Evolutionary conservation across 1,140 invertebrate genomes (phyloP).

Genomic region (Zaprionus capensis): DNA sequence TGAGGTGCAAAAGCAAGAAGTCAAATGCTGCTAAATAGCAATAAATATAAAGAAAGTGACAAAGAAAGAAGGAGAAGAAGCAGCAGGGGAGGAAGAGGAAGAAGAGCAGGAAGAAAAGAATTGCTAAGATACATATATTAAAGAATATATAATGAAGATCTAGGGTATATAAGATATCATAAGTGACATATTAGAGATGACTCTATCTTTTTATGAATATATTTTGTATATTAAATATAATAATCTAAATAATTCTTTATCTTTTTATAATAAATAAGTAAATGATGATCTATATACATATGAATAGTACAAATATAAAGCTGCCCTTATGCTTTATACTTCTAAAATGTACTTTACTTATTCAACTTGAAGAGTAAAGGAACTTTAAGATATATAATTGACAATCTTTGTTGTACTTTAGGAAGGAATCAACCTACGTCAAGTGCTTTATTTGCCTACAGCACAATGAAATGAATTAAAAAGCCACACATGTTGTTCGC

Average conservation of each 20-base stretch:
- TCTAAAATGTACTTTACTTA: too few relatives aligned
- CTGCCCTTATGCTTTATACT: too few relatives aligned
- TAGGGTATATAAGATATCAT: too few relatives aligned
- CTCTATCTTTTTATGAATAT: too few relatives aligned
- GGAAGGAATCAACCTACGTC: neutral
- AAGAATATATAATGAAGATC: too few relatives aligned
- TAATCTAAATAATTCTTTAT: too few relatives aligned
- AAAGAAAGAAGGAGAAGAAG: neutral
- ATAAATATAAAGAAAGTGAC: neutral
- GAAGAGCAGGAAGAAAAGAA: neutral
- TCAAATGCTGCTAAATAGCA: conserved; percentile 8
- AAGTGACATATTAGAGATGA: too few relatives aligned
- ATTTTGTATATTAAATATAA: too few relatives aligned
- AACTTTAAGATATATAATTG: neutral
- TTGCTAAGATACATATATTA: neutral
- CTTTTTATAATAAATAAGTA: too few relatives aligned
- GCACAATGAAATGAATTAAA: conserved; percentile 78
- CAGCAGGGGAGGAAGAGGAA: neutral
- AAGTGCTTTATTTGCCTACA: conserved; percentile 58
- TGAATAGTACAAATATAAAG: too few relatives aligned
- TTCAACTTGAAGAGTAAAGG: too few relatives aligned
- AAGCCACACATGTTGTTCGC: conserved; percentile 76
- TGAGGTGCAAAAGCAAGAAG: conserved; percentile 26
- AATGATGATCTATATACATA: too few relatives aligned
- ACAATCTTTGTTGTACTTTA: neutral